Conservation (phyloP, 2,888 invertebrate genomes). For the Tachystola acroxantha region DNA sequence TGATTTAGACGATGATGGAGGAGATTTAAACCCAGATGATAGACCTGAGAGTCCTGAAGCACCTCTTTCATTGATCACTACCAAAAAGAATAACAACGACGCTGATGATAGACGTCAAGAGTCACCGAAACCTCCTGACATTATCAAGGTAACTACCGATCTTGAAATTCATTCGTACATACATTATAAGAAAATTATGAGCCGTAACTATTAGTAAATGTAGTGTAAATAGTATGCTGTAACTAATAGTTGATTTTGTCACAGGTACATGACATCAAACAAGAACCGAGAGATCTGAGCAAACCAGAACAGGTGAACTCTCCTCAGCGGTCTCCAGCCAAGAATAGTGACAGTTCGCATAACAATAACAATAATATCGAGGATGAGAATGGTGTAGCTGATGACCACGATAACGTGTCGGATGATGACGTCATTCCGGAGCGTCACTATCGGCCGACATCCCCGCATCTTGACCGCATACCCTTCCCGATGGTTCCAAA, state of each 20-base stretch:
- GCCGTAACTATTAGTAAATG: slow-evolving; percentile 4
- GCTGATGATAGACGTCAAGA: slow-evolving; percentile 68
- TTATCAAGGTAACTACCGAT: slow-evolving; percentile 57
- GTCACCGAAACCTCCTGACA: slow-evolving; percentile 73
- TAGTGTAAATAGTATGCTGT: not conserved
- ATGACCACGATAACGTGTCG: slow-evolving; percentile 72
- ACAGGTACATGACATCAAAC: slow-evolving; percentile 75
- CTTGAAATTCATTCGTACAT: not conserved
- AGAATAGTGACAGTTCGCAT: slow-evolving; percentile 74
- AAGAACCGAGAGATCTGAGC: slow-evolving; percentile 71
- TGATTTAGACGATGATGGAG: slow-evolving; percentile 84
- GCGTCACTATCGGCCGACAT: slow-evolving; percentile 55
- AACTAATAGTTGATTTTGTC: slow-evolving; percentile 19
- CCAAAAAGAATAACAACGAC: slow-evolving; percentile 71
- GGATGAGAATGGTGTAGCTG: slow-evolving; percentile 67
- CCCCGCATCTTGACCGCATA: slow-evolving; percentile 71
- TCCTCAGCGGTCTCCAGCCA: slow-evolving; percentile 73
- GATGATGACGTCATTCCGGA: slow-evolving; percentile 68
- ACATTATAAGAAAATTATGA: not conserved
- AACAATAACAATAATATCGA: slow-evolving; percentile 71
- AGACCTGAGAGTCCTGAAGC: slow-evolving; percentile 82
- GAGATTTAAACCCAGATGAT: slow-evolving; percentile 69
- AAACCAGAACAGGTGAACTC: slow-evolving; percentile 57
- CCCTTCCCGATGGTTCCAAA: slow-evolving; percentile 90
- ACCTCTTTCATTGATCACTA: slow-evolving; percentile 84